These are phyloP conservation scores for Girardia tigrina DNA, from an alignment of 2,888 invertebrate species.

Conservation along the genomic window DNA sequence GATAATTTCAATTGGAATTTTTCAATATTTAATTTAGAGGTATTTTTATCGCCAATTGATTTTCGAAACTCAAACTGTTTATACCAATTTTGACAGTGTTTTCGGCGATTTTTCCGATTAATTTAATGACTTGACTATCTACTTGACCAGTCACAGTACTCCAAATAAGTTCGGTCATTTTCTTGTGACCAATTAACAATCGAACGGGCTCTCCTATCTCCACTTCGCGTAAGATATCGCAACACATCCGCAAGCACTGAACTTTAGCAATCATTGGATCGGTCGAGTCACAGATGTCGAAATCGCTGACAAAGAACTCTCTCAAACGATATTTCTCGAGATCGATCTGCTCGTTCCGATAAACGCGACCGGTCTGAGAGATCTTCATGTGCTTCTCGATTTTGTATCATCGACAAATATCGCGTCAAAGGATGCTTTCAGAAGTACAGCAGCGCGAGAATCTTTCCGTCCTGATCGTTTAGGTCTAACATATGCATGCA, in stretches of 20 bases:
- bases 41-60: not conserved
- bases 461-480: conserved; percentile 94
- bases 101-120: not conserved
- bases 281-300: not conserved
- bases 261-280: not conserved
- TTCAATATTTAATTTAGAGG: not conserved
- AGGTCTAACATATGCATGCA: conserved; percentile 58
- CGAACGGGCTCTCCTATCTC: not conserved
- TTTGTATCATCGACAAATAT: conserved; percentile 7
- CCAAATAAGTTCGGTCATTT: not conserved
- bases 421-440: conserved; percentile 57
- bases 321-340: not conserved
- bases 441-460: conserved; percentile 84
- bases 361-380: not conserved
- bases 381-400: conserved; percentile 5
- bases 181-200: not conserved
- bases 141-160: not conserved
- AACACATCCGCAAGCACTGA: not conserved
- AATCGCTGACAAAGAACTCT: not conserved
- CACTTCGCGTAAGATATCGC: not conserved
- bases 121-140: not conserved
- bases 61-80: not conserved
- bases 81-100: not conserved
- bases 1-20: not conserved
- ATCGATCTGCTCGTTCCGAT: not conserved